These are phyloP conservation scores for Macrosiphum euphorbiae DNA, from an alignment of 2,888 invertebrate genomes.

Conservation along the genomic window DNA sequence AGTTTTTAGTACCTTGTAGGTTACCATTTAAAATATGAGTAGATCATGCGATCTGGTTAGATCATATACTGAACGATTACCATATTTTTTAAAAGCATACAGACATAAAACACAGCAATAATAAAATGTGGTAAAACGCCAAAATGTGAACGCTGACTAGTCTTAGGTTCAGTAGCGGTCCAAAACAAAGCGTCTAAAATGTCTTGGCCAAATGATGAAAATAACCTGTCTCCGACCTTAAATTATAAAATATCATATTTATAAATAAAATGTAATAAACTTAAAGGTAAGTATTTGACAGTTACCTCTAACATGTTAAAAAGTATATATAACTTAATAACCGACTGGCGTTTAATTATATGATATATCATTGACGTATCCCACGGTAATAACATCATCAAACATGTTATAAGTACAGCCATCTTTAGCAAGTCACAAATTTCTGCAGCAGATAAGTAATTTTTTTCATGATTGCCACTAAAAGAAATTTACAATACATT, in stretches of 20 bases:
- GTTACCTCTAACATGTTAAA: conserved; percentile 98
- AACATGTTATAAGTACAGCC: conserved; percentile 85
- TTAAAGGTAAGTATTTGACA: neutral
- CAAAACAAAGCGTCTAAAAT: conserved; percentile 97
- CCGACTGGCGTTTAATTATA: conserved; percentile 95
- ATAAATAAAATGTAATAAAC: neutral
- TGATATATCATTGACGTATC: conserved; percentile 99
- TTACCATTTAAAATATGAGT: too few species aligned
- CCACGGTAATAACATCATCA: conserved; percentile 88
- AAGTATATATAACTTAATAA: conserved; percentile 99
- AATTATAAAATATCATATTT: conserved; percentile 7
- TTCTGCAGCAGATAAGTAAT: conserved; percentile 86
- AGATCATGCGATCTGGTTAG: too few species aligned
- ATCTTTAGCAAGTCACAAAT: conserved; percentile 96
- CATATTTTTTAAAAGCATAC: conserved; percentile 80
- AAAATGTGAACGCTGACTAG: conserved; percentile 84
- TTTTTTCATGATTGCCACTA: conserved; percentile 70
- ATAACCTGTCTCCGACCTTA: conserved; percentile 82
- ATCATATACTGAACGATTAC: too few species aligned
- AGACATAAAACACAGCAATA: conserved; percentile 92
- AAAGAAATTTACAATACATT: conserved; percentile 69
- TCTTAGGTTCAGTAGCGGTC: conserved; percentile 97
- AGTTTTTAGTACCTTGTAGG: too few species aligned
- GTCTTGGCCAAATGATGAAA: conserved; percentile 98
- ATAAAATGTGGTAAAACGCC: conserved; percentile 90